Evolutionary conservation across 1,140 invertebrate species (phyloP).

Genomic region (Stegodyphus dumicola): DNA sequence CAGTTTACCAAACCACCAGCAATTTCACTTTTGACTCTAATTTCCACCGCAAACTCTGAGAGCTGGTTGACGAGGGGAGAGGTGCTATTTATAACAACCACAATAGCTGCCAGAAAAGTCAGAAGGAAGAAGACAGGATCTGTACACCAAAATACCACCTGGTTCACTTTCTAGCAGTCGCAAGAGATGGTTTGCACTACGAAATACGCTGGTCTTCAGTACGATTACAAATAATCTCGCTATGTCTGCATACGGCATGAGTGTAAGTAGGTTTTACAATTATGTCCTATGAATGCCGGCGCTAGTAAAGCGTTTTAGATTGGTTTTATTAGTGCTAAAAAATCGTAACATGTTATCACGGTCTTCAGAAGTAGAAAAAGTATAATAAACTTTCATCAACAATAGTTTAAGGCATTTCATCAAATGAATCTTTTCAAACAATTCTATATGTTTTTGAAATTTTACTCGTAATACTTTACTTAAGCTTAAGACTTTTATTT

Average conservation of each 20-base stretch:
- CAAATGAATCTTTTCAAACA: too few relatives aligned
- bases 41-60: constrained; percentile 9
- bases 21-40: not conserved
- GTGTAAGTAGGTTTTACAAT: not conserved
- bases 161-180: constrained; percentile 31
- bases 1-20: constrained; percentile 12
- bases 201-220: too few relatives aligned
- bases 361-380: too few relatives aligned
- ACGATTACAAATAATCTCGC: not conserved
- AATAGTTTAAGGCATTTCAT: too few relatives aligned
- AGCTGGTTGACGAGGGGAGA: not conserved
- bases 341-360: too few relatives aligned
- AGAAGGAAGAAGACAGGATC: not conserved
- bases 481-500: too few relatives aligned
- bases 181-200: not conserved
- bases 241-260: constrained; percentile 2
- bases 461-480: too few relatives aligned
- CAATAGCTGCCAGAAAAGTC: constrained; percentile 43
- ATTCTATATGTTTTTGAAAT: too few relatives aligned
- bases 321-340: too few relatives aligned
- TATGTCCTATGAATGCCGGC: too few relatives aligned
- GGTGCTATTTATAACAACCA: constrained; percentile 40
- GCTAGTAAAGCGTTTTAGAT: too few relatives aligned
- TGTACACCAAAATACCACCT: constrained; percentile 49
- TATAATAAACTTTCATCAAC: too few relatives aligned